Evolutionary conservation across 1,140 invertebrate species (phyloP).

Genomic region (Aphelinus certus): DNA sequence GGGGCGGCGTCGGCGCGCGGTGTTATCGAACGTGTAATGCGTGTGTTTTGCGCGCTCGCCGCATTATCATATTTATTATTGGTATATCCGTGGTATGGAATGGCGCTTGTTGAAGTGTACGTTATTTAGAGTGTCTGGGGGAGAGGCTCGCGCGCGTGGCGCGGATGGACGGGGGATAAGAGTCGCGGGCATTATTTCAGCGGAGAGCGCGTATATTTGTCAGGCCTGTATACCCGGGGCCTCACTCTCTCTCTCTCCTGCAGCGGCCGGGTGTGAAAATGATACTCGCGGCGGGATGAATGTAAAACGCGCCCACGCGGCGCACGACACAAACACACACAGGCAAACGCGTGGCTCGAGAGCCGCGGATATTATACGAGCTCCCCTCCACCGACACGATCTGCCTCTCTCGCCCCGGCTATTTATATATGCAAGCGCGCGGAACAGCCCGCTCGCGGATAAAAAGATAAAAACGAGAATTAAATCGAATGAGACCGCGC

Average conservation of each 20-base stretch:
- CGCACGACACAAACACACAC: slow-evolving; percentile 48
- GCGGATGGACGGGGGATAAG: slow-evolving; percentile 46
- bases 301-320: slow-evolving; percentile 59
- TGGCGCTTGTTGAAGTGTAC: too few species aligned
- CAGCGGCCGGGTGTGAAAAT: slow-evolving; percentile 51
- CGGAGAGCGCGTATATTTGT: slow-evolving; percentile 51
- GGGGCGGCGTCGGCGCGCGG: too few species aligned
- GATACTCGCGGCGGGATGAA: slow-evolving; percentile 55
- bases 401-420: not conserved
- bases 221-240: slow-evolving; percentile 41
- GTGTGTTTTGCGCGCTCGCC: too few species aligned
- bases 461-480: slow-evolving; percentile 28
- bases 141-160: too few species aligned
- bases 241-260: slow-evolving; percentile 33
- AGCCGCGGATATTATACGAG: slow-evolving; percentile 59
- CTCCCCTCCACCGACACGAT: slow-evolving; percentile 22
- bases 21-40: too few species aligned
- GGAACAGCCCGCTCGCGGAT: not conserved
- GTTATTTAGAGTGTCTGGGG: too few species aligned
- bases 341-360: not conserved
- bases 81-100: too few species aligned
- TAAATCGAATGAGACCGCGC: slow-evolving; percentile 25
- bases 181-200: slow-evolving; percentile 57
- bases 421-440: not conserved
- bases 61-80: too few species aligned